A percentile compares a stretch with the other conserved stretches of the same genome.
These are phyloP conservation scores for Rutpela maculata DNA, from an alignment of 2,888 invertebrate species.

Conservation along the genomic window DNA sequence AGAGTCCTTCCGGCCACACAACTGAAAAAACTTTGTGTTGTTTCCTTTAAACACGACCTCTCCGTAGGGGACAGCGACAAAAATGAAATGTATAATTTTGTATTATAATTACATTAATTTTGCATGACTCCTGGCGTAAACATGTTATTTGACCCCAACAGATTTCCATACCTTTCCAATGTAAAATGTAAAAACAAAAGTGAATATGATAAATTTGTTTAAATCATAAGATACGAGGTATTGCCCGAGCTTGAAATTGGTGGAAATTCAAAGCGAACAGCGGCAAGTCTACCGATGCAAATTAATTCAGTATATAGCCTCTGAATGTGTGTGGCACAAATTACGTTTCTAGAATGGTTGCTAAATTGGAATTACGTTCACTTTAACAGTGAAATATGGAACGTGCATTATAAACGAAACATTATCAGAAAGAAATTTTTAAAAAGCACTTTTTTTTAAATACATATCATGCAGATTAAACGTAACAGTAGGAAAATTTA, in stretches of 20 bases:
- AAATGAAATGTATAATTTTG: constrained; percentile 23
- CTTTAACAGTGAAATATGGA: background rate
- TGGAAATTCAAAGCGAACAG: background rate
- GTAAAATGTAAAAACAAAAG: constrained; percentile 11
- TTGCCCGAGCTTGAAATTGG: background rate
- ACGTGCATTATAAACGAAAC: background rate
- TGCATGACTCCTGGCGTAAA: constrained; percentile 24
- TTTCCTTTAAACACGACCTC: background rate
- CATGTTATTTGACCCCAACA: constrained; percentile 29
- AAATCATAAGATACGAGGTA: background rate
- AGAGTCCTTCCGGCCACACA: background rate
- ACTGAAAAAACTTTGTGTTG: background rate
- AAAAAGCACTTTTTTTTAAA: too few relatives aligned
- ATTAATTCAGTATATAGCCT: background rate
- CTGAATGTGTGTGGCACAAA: background rate
- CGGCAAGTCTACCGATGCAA: background rate
- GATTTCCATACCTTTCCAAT: constrained; percentile 19
- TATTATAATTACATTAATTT: constrained; percentile 34
- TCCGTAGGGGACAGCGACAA: background rate
- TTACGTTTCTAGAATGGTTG: background rate
- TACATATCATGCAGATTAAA: too few relatives aligned
- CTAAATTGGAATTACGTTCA: background rate
- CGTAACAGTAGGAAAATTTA: too few relatives aligned
- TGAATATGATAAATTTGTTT: constrained; percentile 13
- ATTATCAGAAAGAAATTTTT: too few relatives aligned